Evolutionary conservation across 1,140 invertebrate species (phyloP).

Genomic region (Pteromalus puparum): DNA sequence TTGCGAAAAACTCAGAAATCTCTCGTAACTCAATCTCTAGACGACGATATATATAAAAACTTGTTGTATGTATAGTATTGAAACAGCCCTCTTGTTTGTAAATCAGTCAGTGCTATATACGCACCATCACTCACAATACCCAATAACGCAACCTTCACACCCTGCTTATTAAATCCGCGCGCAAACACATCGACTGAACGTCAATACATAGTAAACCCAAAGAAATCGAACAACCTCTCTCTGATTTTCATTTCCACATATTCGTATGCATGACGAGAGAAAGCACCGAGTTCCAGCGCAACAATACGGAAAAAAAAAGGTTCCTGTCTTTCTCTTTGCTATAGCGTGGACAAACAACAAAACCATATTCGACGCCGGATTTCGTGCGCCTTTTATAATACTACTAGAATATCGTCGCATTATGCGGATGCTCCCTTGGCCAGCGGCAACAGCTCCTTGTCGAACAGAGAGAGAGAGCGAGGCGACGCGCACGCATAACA

Average conservation of each 20-base stretch:
- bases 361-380: conserved; percentile 60
- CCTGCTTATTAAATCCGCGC: no score
- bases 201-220: background rate
- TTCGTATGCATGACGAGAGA: background rate
- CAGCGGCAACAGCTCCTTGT: conserved; percentile 9
- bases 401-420: conserved; percentile 13
- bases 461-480: conserved; percentile 8
- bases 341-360: background rate
- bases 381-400: conserved; percentile 59
- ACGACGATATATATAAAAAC: no score
- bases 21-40: no score
- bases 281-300: background rate
- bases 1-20: no score
- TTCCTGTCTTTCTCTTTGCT: background rate
- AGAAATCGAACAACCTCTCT: background rate
- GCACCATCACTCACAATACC: no score
- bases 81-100: no score
- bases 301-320: background rate
- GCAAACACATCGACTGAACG: no score
- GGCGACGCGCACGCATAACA: conserved; percentile 44
- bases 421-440: conserved; percentile 42
- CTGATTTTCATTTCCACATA: background rate
- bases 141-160: no score
- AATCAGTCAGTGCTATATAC: no score
- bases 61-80: no score